Base-by-base conservation (phyloP, 2,797 vertebrate genomes). In the Brotula barbata region DNA sequence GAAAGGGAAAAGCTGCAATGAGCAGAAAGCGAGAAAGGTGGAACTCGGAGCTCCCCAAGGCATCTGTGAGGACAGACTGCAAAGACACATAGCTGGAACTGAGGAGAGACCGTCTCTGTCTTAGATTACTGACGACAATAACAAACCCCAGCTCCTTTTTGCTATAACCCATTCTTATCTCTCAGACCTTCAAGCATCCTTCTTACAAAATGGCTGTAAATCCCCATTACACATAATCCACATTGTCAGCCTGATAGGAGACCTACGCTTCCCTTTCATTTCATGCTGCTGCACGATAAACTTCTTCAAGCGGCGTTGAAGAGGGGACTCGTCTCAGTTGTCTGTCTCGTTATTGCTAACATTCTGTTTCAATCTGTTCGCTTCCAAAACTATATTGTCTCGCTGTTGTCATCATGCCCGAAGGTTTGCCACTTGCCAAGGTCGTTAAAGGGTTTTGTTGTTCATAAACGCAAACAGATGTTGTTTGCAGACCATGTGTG, bases 31-130 rank as follows among this genome's bases (percentile, higher is more conserved):
- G 44, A 40, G 8, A 52, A 44, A 68, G 41, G 2, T 34, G 12
- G 17, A 19, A 36, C 21, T 45, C 25, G 60, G 59, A 58, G 61
- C 60, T 49, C 48, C 52, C 13, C 8, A 1, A 23, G 58, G 59
- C 67, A 63, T 31, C 31, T 76, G 71, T 54, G 40, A n/a, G 52
- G 33, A 46, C 39, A 21, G 22, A 47, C 41, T 55, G 40, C 8
- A 13, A 14, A 22, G 4, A 55, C 37, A 0, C 49, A 7, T 33
- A 33, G 9, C 31, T 7, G 31, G 31, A 33, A 33, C n/a, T n/a
- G n/a, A n/a, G n/a, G n/a, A n/a, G n/a, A n/a, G n/a, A 33, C 6
- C 9, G 31, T 10, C 5, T 11, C 9, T 28, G 4, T 33, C 31
- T 33, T 33, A 11, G 31, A 11, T 33, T 33, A 33, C 31, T 33